Evolutionary conservation across 37 sponge, comb jelly and placozoan species (phyloP).

Genomic region (Eunapius fragilis): DNA sequence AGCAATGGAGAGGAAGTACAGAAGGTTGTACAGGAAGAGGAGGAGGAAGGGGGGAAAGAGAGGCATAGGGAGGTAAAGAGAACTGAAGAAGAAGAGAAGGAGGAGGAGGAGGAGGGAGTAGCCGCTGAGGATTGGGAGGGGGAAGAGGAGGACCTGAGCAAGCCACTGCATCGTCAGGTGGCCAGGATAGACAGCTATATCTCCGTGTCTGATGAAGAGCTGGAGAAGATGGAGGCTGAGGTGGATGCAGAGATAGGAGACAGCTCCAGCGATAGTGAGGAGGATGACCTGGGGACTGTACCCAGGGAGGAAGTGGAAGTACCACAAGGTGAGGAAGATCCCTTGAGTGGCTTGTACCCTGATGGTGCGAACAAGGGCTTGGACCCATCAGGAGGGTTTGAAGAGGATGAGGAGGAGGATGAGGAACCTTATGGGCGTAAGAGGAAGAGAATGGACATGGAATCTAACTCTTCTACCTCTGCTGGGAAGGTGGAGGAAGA

Average conservation of each 20-base stretch:
- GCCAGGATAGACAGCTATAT: constrained; percentile 15
- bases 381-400: neutral
- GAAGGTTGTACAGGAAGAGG: neutral
- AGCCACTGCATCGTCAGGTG: neutral
- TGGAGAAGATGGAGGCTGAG: constrained; percentile 79
- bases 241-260: constrained; percentile 76
- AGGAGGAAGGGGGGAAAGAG: neutral
- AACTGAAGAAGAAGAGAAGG: neutral
- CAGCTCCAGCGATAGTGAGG: constrained; percentile 29
- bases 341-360: neutral
- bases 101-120: neutral
- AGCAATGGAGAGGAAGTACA: neutral
- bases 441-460: neutral
- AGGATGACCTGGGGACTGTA: neutral
- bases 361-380: neutral
- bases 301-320: neutral
- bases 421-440: neutral
- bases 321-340: neutral
- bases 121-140: neutral
- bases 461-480: neutral
- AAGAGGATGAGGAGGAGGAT: neutral
- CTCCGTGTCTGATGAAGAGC: constrained; percentile 75
- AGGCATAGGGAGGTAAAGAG: neutral
- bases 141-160: neutral
- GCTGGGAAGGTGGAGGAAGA: neutral